Base-by-base conservation (phyloP, 2,797 vertebrate species). In the Linurgus olivaceus region DNA sequence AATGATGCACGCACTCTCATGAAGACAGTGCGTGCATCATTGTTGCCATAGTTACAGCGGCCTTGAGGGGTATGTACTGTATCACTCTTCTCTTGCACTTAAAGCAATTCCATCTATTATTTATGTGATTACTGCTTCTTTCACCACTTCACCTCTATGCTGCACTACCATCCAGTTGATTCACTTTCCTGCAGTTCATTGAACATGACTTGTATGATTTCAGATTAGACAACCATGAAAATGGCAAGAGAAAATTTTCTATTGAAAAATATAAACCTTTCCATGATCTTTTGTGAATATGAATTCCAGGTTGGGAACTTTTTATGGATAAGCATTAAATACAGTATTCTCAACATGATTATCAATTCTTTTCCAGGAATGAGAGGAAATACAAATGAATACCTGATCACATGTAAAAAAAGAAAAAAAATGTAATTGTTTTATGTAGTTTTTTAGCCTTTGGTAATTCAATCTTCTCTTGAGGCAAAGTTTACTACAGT, bases 11-110 rank as follows among this genome's bases (percentile, higher is more conserved):
- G n/a, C n/a, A n/a, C n/a, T n/a, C n/a, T n/a, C n/a, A 24, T 17
- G 70, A 96, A 86, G 90, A 48, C 44, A 37, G 48, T 62, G 59
- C 66, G 31, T 57, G 28, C 86, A 61, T 95, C 42, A 7, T 48
- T 79, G 97, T 98, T 98, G 88, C 93, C 85, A 97, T 97, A 79
- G 97, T 86, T 97, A 98, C 97, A 24, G 31, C 88, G 82, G 94
- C 77, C 82, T 95, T 95, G 72, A 93, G 83, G 70, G 90, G 48
- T 78, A 74, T 66, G 28, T 81, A 23, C 4, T 77, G 58, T 88
- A 89, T 96, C 92, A 93, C 93, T 96, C 96, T 88, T 90, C 81
- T 96, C 78, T 70, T 79, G 90, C 87, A 92, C 52, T 94, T 96
- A 96, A 67, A 93, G 71, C 45, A 62, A 76, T 90, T 95, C 81